A percentile compares a stretch with the other conserved stretches of the same genome.
Evolutionary conservation across 2,797 vertebrate genomes (phyloP).

Genomic region (Enoplosus armatus): DNA sequence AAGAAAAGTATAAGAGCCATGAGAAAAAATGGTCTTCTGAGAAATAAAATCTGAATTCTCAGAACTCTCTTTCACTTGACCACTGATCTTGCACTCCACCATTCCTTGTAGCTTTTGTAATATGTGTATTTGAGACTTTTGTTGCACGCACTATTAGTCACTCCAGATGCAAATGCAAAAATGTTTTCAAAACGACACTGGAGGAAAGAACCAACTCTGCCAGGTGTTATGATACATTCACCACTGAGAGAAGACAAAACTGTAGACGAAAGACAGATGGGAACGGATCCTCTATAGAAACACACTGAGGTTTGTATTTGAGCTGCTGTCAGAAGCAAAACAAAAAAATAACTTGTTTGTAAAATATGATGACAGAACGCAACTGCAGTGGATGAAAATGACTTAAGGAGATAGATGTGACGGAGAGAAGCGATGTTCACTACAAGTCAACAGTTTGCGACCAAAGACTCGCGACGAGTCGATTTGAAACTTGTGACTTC

Average conservation of each 20-base stretch:
- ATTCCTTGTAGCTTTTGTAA: background rate
- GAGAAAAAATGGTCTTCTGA: background rate
- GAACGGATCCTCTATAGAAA: background rate
- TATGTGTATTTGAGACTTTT: background rate
- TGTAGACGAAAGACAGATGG: background rate
- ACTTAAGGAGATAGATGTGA: background rate
- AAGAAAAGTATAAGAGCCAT: background rate
- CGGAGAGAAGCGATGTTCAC: background rate
- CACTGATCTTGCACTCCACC: background rate
- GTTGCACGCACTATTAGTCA: background rate
- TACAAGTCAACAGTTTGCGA: conserved; percentile 6
- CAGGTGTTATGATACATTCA: background rate
- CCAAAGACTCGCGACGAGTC: too few relatives aligned
- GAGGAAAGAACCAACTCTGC: background rate
- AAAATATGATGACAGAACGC: accelerated
- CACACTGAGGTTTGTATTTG: background rate
- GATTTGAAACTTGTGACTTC: too few relatives aligned
- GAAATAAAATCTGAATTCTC: background rate
- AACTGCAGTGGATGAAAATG: background rate
- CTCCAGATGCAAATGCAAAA: background rate
- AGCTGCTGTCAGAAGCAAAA: background rate
- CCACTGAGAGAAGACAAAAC: background rate
- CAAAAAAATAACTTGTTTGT: background rate
- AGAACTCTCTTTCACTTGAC: background rate
- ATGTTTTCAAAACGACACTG: background rate